These are phyloP conservation scores for Phalloptychus januarius DNA, from an alignment of 2,797 vertebrate genomes.

Conservation along the genomic window DNA sequence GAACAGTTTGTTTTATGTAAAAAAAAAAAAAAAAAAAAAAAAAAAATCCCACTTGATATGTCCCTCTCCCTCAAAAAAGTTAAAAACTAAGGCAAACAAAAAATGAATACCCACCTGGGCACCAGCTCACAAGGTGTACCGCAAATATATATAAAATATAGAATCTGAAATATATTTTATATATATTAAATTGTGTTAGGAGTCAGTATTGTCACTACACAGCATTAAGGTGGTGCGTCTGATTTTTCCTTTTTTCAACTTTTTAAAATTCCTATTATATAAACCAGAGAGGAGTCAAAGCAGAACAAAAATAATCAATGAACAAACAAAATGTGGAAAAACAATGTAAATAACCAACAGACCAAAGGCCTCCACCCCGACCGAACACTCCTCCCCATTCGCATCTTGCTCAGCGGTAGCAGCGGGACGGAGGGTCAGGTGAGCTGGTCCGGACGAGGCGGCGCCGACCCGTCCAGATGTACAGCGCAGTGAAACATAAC, in stretches of 20 bases:
- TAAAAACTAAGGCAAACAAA: constrained; percentile 84
- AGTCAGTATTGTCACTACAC: constrained; percentile 81
- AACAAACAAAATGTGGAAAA: constrained; percentile 54
- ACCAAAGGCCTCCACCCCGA: constrained; percentile 79
- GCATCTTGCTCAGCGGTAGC: constrained; percentile 15
- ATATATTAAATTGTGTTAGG: constrained; percentile 58
- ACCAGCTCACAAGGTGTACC: constrained; percentile 1
- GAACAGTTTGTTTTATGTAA: constrained; percentile 1
- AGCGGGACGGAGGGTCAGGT: constrained; percentile 26
- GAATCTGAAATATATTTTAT: constrained; percentile 70
- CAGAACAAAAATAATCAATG: constrained; percentile 67
- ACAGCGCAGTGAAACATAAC: constrained; percentile 90
- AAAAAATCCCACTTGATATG: background rate
- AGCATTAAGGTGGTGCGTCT: constrained; percentile 79
- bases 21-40: background rate
- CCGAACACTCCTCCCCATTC: constrained; percentile 44
- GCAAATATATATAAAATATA: constrained; percentile 74
- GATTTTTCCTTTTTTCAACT: constrained; percentile 75
- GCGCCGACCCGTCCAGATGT: constrained; percentile 87
- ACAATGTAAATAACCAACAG: constrained; percentile 83
- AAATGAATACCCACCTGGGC: background rate
- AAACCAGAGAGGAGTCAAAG: constrained; percentile 75
- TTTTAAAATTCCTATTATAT: constrained; percentile 79
- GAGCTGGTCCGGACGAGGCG: constrained; percentile 73
- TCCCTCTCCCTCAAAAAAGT: constrained; percentile 82